Base-by-base conservation (phyloP, 1,140 invertebrate species). In the Nixonia krombeini region DNA sequence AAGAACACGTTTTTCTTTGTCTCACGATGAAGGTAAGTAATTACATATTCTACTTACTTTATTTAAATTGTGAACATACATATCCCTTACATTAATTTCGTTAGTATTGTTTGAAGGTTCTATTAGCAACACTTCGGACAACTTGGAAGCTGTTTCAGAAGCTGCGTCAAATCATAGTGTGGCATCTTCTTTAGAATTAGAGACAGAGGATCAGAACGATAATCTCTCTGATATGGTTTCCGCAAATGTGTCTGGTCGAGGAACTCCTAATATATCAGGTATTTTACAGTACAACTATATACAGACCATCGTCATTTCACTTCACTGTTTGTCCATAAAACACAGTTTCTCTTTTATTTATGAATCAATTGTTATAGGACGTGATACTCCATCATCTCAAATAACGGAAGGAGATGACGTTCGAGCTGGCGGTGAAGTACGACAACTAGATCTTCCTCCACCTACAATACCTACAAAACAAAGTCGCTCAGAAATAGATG, bases 151-250 rank as follows among this genome's bases (percentile, higher is more conserved):
- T 0, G 95, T 97, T 29, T 97, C 94, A 5, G 96, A 98, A 84
- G 95, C 94, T 6, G 95, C 95, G 0, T 96, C 94, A 21, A 97
- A 96, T 85, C 95, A 97, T 81, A 97, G 95, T 58, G 95, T 96
- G 28, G 94, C 93, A n/a, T 96, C 94, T 28, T 96, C 94, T 16
- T 86, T 96, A 7, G 94, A 96, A 76, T 78, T 93, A 40, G 91
- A 92, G 78, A 90, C 90, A 44, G 95, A 96, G 75, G 93, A 96
- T 74, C 93, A 95, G 78, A 95, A 96, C 78, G 94, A 96, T 77
- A 97, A 97, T 83, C 86, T 98, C 1, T 96, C 94, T 2, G 96
- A 98, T 79, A 98, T 98, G 96, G 92, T 94, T 10, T 93, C 92
- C 5, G 92, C 92, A 1, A 92, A 96, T 88, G 94, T 98, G 0